phyloP scores from a whole-genome alignment of 2,888 invertebrate species.

The Agriotes lineatus region DNA sequence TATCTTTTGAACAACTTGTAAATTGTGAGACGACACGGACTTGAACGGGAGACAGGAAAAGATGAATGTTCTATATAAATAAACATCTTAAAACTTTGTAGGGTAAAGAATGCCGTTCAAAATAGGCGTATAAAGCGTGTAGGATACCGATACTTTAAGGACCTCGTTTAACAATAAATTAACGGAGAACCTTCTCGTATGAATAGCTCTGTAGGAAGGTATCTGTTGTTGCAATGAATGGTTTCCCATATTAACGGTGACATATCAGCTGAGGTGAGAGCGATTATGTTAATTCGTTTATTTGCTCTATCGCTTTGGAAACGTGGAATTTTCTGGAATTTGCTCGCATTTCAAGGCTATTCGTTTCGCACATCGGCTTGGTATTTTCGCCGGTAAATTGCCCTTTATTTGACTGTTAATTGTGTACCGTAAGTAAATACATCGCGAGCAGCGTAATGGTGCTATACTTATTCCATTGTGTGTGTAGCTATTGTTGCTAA shows the following conservation, averaged over 20 bases:
- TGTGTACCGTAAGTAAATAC: slow-evolving; percentile 8
- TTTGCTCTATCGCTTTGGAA: not conserved
- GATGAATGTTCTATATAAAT: slow-evolving; percentile 23
- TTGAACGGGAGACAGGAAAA: slow-evolving; percentile 18
- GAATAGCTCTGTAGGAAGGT: slow-evolving; percentile 9
- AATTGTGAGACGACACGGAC: slow-evolving; percentile 18
- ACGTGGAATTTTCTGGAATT: not conserved
- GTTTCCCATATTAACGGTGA: not conserved
- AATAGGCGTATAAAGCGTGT: slow-evolving; percentile 12
- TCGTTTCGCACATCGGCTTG: not conserved
- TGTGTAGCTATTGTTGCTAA: slow-evolving; percentile 17
- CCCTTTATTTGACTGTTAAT: slow-evolving; percentile 1
- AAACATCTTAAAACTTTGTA: slow-evolving; percentile 8
- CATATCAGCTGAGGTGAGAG: not conserved
- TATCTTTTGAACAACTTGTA: slow-evolving; percentile 18
- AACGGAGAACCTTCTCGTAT: slow-evolving; percentile 1
- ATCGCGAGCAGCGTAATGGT: not conserved
- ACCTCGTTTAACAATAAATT: slow-evolving; percentile 8
- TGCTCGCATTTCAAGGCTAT: not conserved
- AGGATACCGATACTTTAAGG: not conserved
- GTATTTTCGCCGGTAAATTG: not conserved
- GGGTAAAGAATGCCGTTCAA: slow-evolving; percentile 14
- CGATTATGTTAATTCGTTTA: not conserved
- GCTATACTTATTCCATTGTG: slow-evolving; percentile 16
- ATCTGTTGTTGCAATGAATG: not conserved